Evolutionary conservation across 1,140 invertebrate genomes (phyloP), one percentile per base, ranked within the genome.

Genomic region (Caenorhabditis briggsae): DNA sequence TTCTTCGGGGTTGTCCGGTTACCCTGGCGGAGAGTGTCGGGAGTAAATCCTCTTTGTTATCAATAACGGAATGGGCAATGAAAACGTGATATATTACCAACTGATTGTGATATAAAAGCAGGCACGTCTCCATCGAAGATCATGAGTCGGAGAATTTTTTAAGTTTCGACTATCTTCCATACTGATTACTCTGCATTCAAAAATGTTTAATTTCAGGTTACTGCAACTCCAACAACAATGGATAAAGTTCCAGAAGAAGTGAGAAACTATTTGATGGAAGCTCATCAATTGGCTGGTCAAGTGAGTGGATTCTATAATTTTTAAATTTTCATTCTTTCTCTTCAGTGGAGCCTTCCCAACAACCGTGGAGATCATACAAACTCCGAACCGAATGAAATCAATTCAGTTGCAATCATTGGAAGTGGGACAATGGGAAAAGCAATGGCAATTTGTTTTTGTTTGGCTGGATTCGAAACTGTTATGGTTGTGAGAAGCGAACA

Each of bases 371-470:
- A 82, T 53, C 23, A 70, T 20, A 82, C 33, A 25, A 74, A 25
- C 9, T 48, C 65, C 3, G 90, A 90, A 84, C 88, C 91, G 18
- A n/a, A 87, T 14, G 88, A 89, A 23, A 87, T 93, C 1, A 90
- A 86, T 56, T 88, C 90, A n/a, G 87, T 88, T 5, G 92, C 89
- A 58, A 91, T 93, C 9, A 91, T 93, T 83, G 93, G 93, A 20
- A 92, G 90, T n/a, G 82, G 93, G 3, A 93, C 92, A 9, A 93
- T 93, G 93, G 93, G 93, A 18, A 89, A 89, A 18, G 93, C 93
- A 14, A 93, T 93, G n/a, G 92, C 92, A 16, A 90, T 93, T 20
- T 90, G 90, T 84, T 70, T 93, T 2, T 87, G 93, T 14, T 90
- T 90, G 65, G 91, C 91, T 61, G 93, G 93, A 1, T 89, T 92